Evolutionary conservation across 2,888 invertebrate genomes (phyloP).

Genomic region (Elmis aenea): DNA sequence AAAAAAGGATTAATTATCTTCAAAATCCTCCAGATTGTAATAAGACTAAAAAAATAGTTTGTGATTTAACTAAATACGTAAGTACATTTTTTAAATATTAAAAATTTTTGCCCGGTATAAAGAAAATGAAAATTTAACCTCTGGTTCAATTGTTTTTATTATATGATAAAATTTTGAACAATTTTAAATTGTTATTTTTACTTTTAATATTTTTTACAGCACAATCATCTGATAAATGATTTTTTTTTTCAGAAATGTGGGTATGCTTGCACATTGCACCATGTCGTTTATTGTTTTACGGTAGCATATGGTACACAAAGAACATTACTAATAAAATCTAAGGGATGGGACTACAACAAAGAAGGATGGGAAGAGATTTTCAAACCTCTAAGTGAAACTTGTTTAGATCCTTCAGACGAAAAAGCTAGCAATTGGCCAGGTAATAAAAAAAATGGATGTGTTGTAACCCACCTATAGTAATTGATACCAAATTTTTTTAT

Average conservation of each 20-base stretch:
- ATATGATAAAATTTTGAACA: background rate
- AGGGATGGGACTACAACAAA: conserved; percentile 91
- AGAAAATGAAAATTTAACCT: too few species aligned
- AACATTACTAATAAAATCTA: conserved; percentile 87
- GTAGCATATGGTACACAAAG: conserved; percentile 92
- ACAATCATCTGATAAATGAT: background rate
- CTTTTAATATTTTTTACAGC: too few species aligned
- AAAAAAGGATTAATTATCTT: conserved; percentile 69
- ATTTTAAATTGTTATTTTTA: too few species aligned
- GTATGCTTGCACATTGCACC: conserved; percentile 97
- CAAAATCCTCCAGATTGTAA: conserved; percentile 91
- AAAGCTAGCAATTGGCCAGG: conserved; percentile 79
- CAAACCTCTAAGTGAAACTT: conserved; percentile 82
- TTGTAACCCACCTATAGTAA: too few species aligned
- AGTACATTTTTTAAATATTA: conserved; percentile 17
- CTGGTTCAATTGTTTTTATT: too few species aligned
- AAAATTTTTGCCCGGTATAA: conserved; percentile 1
- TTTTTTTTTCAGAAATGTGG: conserved; percentile 76
- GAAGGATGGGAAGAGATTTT: conserved; percentile 95
- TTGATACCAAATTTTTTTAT: too few species aligned
- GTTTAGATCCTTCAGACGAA: conserved; percentile 64
- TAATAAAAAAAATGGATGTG: conserved; percentile 41
- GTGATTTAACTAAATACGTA: conserved; percentile 93
- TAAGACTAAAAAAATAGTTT: conserved; percentile 82
- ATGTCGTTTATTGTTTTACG: conserved; percentile 93